Evolutionary conservation across 2,797 vertebrate species (phyloP), one percentile per base, ranked within the genome.

Genomic region (Enteromius radiatus): DNA sequence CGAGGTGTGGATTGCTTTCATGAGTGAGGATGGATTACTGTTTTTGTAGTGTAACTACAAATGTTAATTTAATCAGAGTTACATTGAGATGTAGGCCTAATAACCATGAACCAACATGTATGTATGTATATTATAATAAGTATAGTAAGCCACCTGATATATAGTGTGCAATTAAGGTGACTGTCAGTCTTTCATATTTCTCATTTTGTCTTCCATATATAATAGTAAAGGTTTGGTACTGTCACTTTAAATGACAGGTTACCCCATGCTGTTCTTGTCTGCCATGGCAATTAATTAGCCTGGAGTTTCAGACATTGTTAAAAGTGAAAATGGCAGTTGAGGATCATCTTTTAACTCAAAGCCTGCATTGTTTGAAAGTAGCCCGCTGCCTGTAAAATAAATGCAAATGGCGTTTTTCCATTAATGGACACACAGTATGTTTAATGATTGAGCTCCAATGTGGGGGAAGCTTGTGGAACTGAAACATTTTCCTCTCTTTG

Each of bases 361-460:
- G 78, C 49, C 45, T 64, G 54, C 56, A 77, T 78, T 77, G 74
- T 85, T 67, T 77, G 11, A 45, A 54, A 74, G 45, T 31, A 78
- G 64, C 63, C n/a, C 74, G 64, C 36, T 54, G 47, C 49, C 43
- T 81, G 74, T 82, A 68, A 82, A 78, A 85, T 74, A 38, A 78
- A 82, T 82, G 80, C 79, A 81, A 78, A 81, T 85, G 19, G 63
- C 76, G 52, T 81, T 80, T 31, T 71, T 43, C 33, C 31, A 26
- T 47, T 68, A 64, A 71, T 56, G 54, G 73, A 70, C 54, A 45
- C 52, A 43, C 76, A 74, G 56, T 82, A 81, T 52, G 67, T 76
- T 70, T 77, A 69, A 77, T 78, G 67, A 54, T 77, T 77, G 26
- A 77, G 71, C 83, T 70, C 17, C 47, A 43, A 26, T 63, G 64